Conservation (phyloP, 2,888 invertebrate species). For the Orchestes rusci region DNA sequence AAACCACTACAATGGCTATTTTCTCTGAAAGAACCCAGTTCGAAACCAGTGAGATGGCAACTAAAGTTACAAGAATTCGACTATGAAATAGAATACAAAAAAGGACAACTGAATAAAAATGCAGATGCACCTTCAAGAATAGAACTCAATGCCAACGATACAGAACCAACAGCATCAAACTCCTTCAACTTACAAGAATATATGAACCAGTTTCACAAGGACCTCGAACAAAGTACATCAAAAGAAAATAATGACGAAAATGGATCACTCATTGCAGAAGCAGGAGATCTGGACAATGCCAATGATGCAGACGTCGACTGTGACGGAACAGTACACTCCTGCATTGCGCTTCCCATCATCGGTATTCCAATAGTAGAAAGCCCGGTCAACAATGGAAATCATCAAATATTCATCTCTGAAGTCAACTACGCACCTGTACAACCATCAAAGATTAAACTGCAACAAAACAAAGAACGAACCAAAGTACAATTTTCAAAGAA, state of each 20-base stretch:
- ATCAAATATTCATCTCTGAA: slow-evolving; percentile 2
- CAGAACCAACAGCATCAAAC: no score
- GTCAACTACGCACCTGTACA: neutral
- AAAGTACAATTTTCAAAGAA: neutral
- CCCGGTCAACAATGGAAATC: slow-evolving; percentile 1
- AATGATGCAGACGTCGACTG: no score
- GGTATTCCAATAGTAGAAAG: neutral
- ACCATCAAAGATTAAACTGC: neutral
- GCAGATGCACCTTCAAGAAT: slow-evolving; percentile 13
- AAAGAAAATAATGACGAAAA: no score
- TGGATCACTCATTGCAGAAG: no score
- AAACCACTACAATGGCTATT: no score
- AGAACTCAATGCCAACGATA: no score
- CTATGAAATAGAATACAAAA: slow-evolving; percentile 19
- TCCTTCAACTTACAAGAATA: no score
- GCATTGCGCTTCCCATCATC: neutral
- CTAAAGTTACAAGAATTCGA: slow-evolving; percentile 19
- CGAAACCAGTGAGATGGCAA: slow-evolving; percentile 20
- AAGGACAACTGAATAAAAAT: slow-evolving; percentile 16
- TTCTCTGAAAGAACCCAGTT: slow-evolving; percentile 21
- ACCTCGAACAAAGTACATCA: no score
- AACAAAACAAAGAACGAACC: neutral
- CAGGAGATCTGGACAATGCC: no score
- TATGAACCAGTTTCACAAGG: no score
- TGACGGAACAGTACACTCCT: no score